Base-by-base conservation (phyloP, 2,797 vertebrate genomes). In the Sardinella longiceps region DNA sequence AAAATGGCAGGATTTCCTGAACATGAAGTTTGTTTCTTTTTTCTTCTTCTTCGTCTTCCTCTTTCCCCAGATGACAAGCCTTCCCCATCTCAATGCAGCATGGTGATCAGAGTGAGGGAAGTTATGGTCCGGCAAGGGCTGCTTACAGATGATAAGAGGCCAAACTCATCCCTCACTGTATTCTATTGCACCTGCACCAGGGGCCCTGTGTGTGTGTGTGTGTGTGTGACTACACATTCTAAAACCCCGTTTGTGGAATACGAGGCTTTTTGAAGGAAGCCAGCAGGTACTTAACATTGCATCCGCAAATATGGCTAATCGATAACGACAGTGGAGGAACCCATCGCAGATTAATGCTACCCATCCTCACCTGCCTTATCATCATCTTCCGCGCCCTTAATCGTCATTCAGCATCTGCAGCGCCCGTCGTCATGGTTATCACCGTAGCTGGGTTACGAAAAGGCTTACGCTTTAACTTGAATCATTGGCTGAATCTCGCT, bases 101-200 rank as follows among this genome's bases (percentile, higher is more conserved):
- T 84, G 81, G 85, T 83, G 80, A 86, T 87, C 84, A 83, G 85
- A 60, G 60, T 56, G 80, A 84, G 50, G 18, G 30, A 3, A 39
- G 70, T 82, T 60, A 82, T n/a, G 60, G 80, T 51, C 56, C 14
- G 23, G 70, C 83, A 28, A 25, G 63, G 46, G 50, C 87, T 89
- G 87, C 46, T 70, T 46, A 81, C 25, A 28, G 50, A 39, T 30
- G 87, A 89, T 89, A 89, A 89, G 86, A 84, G 77, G 66, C 33
- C 11, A 85, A 53, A 33, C 63, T 33, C 28, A 70, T 2, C 14
- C n/a, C 66, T 74, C 30, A 0, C 30, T 28, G 25, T 66, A 66
- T 2, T 23, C 43, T 43, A 74, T 53, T 74, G 51, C 39, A 77
- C 66, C 30, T 74, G 80, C 60, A 43, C 30, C 14, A 46, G 33